These are phyloP conservation scores for Typhlomys cinereus DNA, from an alignment of 2,113 vertebrate genomes.

Conservation along the genomic window DNA sequence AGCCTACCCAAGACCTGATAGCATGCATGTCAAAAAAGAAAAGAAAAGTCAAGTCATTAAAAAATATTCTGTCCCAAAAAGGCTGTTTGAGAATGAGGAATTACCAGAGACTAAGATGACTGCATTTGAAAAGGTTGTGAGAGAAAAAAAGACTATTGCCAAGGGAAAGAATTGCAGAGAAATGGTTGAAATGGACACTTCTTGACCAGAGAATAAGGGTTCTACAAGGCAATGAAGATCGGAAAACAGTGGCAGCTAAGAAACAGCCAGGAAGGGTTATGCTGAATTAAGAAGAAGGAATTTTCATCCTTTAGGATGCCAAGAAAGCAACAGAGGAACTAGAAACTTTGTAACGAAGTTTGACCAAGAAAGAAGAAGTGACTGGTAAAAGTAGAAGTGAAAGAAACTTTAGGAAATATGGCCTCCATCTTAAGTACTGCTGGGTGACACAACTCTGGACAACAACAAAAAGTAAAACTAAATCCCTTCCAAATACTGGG, in stretches of 20 bases:
- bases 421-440: not conserved
- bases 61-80: not conserved
- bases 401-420: conserved; percentile 65
- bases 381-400: conserved; percentile 69
- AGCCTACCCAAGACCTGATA: not conserved
- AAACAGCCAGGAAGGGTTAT: conserved; percentile 33
- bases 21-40: conserved; percentile 1
- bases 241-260: not conserved
- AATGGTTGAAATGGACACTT: conserved; percentile 26
- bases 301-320: conserved; percentile 48
- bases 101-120: not conserved
- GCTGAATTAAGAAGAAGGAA: conserved; percentile 25
- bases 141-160: conserved; percentile 12
- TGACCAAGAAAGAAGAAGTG: conserved; percentile 71
- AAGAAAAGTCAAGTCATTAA: not conserved
- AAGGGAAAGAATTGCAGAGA: not conserved
- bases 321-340: conserved; percentile 66
- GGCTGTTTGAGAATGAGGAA: conserved; percentile 40
- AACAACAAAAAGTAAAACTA: not conserved
- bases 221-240: not conserved
- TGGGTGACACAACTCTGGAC: not conserved
- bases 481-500: not conserved
- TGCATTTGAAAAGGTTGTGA: conserved; percentile 20
- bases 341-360: conserved; percentile 54
- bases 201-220: conserved; percentile 33